These are phyloP conservation scores for Haliclona indistincta DNA, from an alignment of 37 sponge, comb jelly and placozoan species.

Conservation along the genomic window DNA sequence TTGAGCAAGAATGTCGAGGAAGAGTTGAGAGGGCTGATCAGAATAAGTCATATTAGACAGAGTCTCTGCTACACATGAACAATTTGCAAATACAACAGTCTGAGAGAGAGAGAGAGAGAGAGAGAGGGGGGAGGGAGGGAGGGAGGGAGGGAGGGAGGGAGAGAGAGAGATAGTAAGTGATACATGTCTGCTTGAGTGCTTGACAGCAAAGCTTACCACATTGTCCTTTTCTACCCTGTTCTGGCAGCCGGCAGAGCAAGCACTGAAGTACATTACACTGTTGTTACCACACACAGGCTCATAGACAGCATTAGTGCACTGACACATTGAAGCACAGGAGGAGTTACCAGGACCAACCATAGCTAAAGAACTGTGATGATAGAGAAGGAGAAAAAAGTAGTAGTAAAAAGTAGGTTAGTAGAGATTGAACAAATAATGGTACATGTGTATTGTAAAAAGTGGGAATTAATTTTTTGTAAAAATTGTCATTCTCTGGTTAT, in stretches of 20 bases:
- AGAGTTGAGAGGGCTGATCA: too few species aligned
- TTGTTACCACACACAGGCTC: constrained; percentile 70
- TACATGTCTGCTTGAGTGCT: neutral
- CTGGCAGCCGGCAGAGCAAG: constrained; percentile 48
- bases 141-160: neutral
- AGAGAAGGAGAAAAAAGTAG: neutral
- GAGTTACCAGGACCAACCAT: neutral
- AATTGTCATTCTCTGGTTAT: too few species aligned
- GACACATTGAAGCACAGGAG: constrained; percentile 39
- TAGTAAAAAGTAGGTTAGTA: neutral
- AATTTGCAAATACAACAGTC: too few species aligned
- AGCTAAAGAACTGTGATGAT: neutral
- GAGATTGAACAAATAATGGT: neutral
- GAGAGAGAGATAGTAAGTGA: too few species aligned
- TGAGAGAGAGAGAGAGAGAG: neutral
- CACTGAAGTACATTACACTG: constrained; percentile 49
- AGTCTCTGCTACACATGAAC: too few species aligned
- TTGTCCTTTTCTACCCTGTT: neutral
- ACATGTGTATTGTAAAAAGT: too few species aligned
- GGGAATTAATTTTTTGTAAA: too few species aligned
- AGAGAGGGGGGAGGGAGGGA: neutral
- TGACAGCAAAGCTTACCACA: neutral
- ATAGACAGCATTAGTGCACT: constrained; percentile 40
- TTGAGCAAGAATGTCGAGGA: too few species aligned
- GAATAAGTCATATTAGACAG: neutral